Evolutionary conservation across 2,113 vertebrate species (phyloP).

Genomic region (Anarhynchus alexandrinus): DNA sequence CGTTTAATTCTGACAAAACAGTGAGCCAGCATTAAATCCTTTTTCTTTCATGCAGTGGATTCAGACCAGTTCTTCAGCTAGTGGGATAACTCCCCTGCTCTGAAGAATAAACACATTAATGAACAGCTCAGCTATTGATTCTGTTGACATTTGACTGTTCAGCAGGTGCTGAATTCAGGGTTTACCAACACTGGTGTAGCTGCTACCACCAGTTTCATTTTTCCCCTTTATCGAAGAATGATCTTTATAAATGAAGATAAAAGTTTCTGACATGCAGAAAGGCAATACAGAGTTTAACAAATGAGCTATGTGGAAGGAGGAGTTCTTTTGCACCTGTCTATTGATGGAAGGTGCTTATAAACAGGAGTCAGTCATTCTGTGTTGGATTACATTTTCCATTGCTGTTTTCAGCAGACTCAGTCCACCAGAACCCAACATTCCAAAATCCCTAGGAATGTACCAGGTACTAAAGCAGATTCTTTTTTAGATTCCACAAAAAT

Average conservation of each 20-base stretch:
- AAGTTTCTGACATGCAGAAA: background rate
- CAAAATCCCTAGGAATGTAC: background rate
- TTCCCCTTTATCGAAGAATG: background rate
- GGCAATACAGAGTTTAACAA: background rate
- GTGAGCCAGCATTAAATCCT: background rate
- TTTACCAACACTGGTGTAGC: background rate
- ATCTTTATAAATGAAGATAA: background rate
- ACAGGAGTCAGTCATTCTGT: background rate
- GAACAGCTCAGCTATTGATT: background rate
- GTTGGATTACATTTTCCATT: background rate
- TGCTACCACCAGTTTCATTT: background rate
- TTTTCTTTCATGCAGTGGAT: background rate
- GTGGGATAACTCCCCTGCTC: background rate
- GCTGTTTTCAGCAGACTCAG: background rate
- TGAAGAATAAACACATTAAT: background rate
- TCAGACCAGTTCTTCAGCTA: background rate
- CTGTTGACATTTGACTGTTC: conserved; percentile 17
- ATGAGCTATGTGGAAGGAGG: background rate
- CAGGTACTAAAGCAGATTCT: background rate
- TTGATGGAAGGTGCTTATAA: background rate
- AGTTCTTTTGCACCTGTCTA: background rate
- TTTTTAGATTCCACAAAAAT: background rate
- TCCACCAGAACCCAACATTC: background rate
- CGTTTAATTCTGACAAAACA: background rate
- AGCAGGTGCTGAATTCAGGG: background rate